phyloP scores from a whole-genome alignment of 2,113 vertebrate species.

The Callipepla squamata region DNA sequence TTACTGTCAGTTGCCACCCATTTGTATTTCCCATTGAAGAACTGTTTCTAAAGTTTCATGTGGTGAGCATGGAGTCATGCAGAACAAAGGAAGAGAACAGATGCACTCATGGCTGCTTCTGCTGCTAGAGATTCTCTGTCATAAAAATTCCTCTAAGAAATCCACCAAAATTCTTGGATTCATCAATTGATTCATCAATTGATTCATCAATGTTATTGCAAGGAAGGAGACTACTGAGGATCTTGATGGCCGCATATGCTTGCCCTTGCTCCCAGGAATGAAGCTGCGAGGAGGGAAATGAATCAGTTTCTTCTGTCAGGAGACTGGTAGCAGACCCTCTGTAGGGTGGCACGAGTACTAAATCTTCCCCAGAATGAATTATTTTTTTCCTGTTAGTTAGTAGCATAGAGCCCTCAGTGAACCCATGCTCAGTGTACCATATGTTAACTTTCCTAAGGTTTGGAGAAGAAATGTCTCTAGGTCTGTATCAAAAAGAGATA shows the following conservation, averaged over 20 bases:
- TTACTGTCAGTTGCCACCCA: background rate
- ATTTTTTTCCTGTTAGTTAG: background rate
- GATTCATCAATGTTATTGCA: background rate
- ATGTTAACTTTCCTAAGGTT: background rate
- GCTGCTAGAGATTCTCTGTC: background rate
- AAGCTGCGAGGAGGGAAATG: background rate
- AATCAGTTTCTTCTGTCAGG: background rate
- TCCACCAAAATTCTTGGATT: background rate
- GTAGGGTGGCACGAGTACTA: background rate
- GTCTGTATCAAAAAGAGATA: background rate
- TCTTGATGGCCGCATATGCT: background rate
- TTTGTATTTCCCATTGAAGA: slow-evolving; percentile 16
- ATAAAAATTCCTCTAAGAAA: background rate
- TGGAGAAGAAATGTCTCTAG: background rate
- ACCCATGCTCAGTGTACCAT: background rate
- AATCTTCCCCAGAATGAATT: background rate
- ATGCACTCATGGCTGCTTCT: accelerated
- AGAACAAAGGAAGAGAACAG: background rate
- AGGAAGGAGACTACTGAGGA: background rate
- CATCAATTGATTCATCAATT: too few species aligned
- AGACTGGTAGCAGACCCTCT: background rate
- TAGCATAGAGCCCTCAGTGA: background rate
- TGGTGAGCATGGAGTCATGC: background rate
- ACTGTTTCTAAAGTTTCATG: background rate
- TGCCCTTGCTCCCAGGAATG: background rate